These are phyloP conservation scores for Orcinus orca DNA, from an alignment of 2,113 vertebrate species.

Conservation along the genomic window DNA sequence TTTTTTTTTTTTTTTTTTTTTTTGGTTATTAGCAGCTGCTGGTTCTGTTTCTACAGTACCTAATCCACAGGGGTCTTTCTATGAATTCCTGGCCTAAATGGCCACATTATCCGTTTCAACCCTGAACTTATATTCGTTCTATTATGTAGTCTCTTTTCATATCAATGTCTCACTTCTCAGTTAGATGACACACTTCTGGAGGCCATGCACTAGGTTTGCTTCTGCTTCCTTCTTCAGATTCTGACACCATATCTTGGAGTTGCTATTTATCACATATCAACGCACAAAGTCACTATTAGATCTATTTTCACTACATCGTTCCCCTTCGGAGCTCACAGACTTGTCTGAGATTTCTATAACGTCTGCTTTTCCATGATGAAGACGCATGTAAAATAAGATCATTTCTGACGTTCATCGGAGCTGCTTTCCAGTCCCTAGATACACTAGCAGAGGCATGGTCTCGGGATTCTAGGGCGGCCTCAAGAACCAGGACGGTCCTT, in stretches of 20 bases:
- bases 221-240: neutral
- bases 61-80: neutral
- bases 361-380: neutral
- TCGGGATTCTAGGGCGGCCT: neutral
- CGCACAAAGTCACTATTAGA: neutral
- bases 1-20: neutral
- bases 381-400: neutral
- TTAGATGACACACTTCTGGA: neutral
- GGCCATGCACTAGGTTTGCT: neutral
- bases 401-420: neutral
- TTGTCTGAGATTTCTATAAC: neutral
- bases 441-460: neutral
- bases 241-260: neutral
- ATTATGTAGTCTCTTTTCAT: neutral
- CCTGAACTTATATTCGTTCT: neutral
- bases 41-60: neutral
- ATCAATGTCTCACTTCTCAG: neutral
- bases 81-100: neutral
- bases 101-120: neutral
- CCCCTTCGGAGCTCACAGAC: neutral
- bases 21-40: neutral
- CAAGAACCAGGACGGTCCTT: neutral
- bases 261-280: neutral
- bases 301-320: neutral
- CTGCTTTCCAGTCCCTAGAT: neutral